Evolutionary conservation across 2,113 vertebrate species (phyloP), one percentile per base, ranked within the genome.

Genomic region (Saccopteryx leptura): DNA sequence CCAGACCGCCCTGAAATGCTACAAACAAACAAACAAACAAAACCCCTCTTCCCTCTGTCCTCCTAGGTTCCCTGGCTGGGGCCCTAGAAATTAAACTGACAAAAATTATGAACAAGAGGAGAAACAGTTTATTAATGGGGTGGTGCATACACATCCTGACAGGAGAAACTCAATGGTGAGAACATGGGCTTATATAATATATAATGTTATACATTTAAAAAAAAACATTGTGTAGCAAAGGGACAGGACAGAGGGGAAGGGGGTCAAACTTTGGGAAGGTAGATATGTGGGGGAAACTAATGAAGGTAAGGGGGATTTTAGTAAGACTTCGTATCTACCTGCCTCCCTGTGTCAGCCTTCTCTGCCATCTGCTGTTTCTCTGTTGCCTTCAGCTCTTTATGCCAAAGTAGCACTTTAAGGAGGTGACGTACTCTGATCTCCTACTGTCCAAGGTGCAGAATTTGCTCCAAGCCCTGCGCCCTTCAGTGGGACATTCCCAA

Each of bases 341-440:
- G 68, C 46, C 19, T 69, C 11, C 12, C 12, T 1, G 0, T 0
- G 15, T 54, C 31, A 13, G 46, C 4, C 9, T 18, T 58, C 24
- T 19, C 12, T 9, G 54, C 54, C 46, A 18, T 63, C 46, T 63
- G 54, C 65, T 61, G 1, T 39, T 93, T 61, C 52, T 79, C 65
- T 39, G 0, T 79, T 52, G 17, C 31, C 74, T 87, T 52, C 54
- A 19, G 52, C 63, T 86, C 39, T 28, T 52, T 48, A 21, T 46
- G 33, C 58, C 68, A 31, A 28, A 4, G 9, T 46, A 28, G 83
- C 61, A 60, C 24, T 23, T 39, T 24, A 9, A 9, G 52, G 12
- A 23, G 6, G n/a, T 13, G 12, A 28, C 50, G 1, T 46, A 21
- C 48, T 18, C 69, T 28, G 15, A 71, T 33, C 13, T 31, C 60